Evolutionary conservation across 2,113 vertebrate species (phyloP), one percentile per base, ranked within the genome.

Genomic region (Syrrhaptes paradoxus): DNA sequence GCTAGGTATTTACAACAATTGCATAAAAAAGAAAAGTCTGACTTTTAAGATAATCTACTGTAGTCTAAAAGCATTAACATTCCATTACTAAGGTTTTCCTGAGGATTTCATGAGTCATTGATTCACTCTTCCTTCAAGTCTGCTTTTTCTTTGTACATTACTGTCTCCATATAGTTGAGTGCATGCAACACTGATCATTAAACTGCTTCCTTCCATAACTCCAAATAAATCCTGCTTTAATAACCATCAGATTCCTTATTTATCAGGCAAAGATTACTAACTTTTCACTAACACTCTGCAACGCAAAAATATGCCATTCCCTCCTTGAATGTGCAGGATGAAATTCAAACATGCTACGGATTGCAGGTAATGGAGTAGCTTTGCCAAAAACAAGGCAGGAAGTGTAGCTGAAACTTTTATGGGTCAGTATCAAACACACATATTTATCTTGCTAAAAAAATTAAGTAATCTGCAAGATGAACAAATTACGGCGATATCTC

Each of bases 21-120:
- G 97, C 97, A 98, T 95, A 91, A 96, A 98, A 96, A 96, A 98
- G 95, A 96, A 97, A 98, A 98, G 92, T 97, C 98, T 98, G 98
- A 98, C 98, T 98, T 98, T 99, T 98, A 97, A 98, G 98, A 98
- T 99, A 99, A 99, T 99, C 98, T 98, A 97, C 97, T 98, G 98
- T 98, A 98, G 98, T 98, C 98, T 98, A 97, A 97, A 97, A 97
- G 98, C 98, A 98, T 99, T 99, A 98, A 98, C 98, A 98, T 98
- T 98, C 98, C 97, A 98, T 98, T 97, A 97, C 98, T 98, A 98
- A 98, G 98, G 97, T 97, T 97, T 98, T 98, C 96, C 97, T 98
- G 96, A 96, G 92, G 94, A 98, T 98, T 98, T 98, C 98, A 98
- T 97, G 98, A 98, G 97, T 98, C 97, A 93, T 70, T 97, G 97